These are phyloP conservation scores for Theretra japonica DNA, from an alignment of 2,888 invertebrate genomes.

Conservation along the genomic window DNA sequence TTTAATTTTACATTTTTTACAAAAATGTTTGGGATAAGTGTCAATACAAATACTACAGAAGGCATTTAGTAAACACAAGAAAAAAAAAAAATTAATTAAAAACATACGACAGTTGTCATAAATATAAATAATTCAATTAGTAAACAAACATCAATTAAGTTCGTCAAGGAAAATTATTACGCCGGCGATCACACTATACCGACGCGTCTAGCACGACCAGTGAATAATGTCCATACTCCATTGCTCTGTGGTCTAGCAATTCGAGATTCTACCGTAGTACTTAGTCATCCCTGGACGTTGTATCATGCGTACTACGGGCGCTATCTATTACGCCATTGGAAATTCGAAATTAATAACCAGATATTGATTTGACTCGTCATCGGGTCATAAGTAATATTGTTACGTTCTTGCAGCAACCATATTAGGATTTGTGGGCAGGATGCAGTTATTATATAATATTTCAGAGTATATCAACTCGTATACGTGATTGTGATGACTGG, in stretches of 20 bases:
- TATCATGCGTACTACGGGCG: neutral
- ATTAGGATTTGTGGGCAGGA: neutral
- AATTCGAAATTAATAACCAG: neutral
- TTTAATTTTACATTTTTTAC: too few relatives aligned
- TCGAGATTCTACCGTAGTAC: too few relatives aligned
- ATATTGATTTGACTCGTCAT: constrained; percentile 6
- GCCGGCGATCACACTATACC: neutral
- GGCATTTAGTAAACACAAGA: neutral
- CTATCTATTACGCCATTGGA: constrained; percentile 16
- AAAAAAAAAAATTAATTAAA: neutral
- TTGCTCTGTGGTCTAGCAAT: too few relatives aligned
- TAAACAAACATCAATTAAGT: neutral
- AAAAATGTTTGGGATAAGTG: too few relatives aligned
- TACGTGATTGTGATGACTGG: too few relatives aligned
- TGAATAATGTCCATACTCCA: too few relatives aligned
- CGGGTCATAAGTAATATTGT: neutral
- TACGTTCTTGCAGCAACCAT: neutral
- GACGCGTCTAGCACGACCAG: neutral
- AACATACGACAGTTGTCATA: neutral
- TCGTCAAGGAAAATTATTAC: neutral
- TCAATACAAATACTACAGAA: neutral
- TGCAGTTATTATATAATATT: too few relatives aligned
- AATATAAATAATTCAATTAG: constrained; percentile 9
- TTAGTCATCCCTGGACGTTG: neutral
- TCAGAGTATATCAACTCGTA: too few relatives aligned